Evolutionary conservation across 1,140 invertebrate species (phyloP).

Genomic region (Liolophura sinensis): DNA sequence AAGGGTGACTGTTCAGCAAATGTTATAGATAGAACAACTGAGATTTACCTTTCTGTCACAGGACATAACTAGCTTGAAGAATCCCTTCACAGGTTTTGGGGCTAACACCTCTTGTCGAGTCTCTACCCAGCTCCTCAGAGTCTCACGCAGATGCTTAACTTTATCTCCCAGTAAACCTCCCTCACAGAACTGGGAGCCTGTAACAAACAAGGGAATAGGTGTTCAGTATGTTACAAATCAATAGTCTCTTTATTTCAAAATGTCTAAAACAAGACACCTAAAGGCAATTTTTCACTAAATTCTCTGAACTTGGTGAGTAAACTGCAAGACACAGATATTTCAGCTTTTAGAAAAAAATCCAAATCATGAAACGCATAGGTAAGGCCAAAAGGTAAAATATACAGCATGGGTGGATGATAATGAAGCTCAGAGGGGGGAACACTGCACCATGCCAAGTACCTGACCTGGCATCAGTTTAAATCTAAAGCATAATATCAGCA

Average conservation of each 20-base stretch:
- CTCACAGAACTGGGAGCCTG: slow-evolving; percentile 14
- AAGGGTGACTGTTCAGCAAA: no score
- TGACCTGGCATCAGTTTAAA: no score
- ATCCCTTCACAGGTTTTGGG: slow-evolving; percentile 62
- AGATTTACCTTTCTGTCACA: slow-evolving; percentile 65
- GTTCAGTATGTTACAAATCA: no score
- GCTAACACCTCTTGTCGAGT: slow-evolving; percentile 53
- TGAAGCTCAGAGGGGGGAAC: no score
- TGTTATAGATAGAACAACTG: background rate
- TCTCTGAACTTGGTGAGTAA: background rate
- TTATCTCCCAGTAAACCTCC: slow-evolving; percentile 23
- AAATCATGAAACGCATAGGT: no score
- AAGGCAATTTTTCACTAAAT: background rate
- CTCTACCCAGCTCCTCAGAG: slow-evolving; percentile 30
- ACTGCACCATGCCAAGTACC: no score
- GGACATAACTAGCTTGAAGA: slow-evolving; percentile 63
- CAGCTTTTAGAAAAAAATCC: no score
- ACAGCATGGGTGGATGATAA: no score
- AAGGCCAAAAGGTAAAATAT: no score
- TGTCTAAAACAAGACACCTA: no score
- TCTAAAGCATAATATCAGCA: no score
- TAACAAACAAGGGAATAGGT: background rate
- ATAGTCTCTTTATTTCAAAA: no score
- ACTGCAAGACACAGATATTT: background rate
- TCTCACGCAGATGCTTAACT: slow-evolving; percentile 13